Conservation (phyloP, 2,888 invertebrate genomes). For the Agrochola lota region DNA sequence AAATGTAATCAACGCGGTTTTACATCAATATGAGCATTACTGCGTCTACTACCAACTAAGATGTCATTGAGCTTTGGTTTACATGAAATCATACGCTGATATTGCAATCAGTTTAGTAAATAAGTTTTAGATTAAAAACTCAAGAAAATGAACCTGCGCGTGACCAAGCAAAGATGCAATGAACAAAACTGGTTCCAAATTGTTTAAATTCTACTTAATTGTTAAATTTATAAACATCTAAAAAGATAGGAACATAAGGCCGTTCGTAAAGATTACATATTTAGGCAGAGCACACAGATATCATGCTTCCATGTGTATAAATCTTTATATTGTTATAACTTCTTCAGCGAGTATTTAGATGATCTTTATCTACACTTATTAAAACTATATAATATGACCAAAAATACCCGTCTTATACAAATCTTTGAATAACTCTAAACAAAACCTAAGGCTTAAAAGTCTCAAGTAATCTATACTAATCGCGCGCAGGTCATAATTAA, state of each 20-base stretch:
- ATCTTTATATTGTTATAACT: slow-evolving; percentile 43
- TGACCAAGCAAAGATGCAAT: slow-evolving; percentile 28
- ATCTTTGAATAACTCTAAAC: slow-evolving; percentile 65
- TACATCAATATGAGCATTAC: slow-evolving; percentile 70
- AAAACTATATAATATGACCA: slow-evolving; percentile 65
- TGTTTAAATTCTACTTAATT: slow-evolving; percentile 61
- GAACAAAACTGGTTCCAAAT: slow-evolving; percentile 56
- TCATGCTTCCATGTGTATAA: slow-evolving; percentile 33
- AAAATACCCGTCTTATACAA: slow-evolving; percentile 64
- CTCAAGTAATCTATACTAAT: slow-evolving; percentile 21
- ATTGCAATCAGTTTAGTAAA: slow-evolving; percentile 56
- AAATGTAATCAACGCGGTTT: slow-evolving; percentile 79
- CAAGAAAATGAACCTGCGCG: slow-evolving; percentile 35
- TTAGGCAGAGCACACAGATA: slow-evolving; percentile 53
- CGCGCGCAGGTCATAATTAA: slow-evolving; percentile 38
- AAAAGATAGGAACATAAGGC: slow-evolving; percentile 64
- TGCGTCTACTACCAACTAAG: slow-evolving; percentile 63
- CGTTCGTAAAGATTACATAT: slow-evolving; percentile 55
- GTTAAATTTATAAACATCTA: slow-evolving; percentile 62
- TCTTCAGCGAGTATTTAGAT: slow-evolving; percentile 56
- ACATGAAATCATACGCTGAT: slow-evolving; percentile 64
- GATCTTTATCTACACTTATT: slow-evolving; percentile 62
- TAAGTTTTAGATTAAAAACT: slow-evolving; percentile 49
- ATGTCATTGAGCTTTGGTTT: slow-evolving; percentile 83
- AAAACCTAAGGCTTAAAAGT: slow-evolving; percentile 45